phyloP scores from a whole-genome alignment of 2,888 invertebrate genomes.

The Pyrgus malvae region DNA sequence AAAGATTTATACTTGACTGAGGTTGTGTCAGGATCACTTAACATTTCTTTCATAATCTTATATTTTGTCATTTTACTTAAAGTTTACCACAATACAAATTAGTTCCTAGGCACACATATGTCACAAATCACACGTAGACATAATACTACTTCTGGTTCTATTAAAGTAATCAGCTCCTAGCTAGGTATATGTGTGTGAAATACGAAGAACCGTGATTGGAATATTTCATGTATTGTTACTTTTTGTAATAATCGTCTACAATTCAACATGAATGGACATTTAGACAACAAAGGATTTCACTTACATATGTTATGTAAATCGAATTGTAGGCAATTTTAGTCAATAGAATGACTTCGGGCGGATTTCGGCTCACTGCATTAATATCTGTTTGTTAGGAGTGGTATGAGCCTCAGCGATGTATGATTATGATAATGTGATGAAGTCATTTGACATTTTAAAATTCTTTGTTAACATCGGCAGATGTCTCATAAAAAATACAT shows the following conservation, averaged over 20 bases:
- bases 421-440: conserved; percentile 60
- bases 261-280: conserved; percentile 65
- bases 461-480: conserved; percentile 28
- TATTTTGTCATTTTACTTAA: too few species aligned
- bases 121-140: too few species aligned
- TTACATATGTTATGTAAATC: conserved; percentile 64
- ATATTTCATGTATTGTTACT: background rate
- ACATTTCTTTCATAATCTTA: too few species aligned
- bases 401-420: conserved; percentile 48
- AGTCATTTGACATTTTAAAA: conserved; percentile 58
- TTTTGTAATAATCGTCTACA: conserved; percentile 48
- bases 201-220: too few species aligned
- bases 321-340: conserved; percentile 49
- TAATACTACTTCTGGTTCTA: too few species aligned
- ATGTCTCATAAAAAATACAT: conserved; percentile 13
- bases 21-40: too few species aligned
- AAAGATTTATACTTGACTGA: too few species aligned
- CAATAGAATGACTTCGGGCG: conserved; percentile 57
- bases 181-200: background rate
- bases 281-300: conserved; percentile 71
- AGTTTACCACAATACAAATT: too few species aligned
- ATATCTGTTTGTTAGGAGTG: conserved; percentile 57
- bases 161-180: too few species aligned
- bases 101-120: too few species aligned
- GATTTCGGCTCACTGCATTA: conserved; percentile 51